These are phyloP conservation scores for Macrosteles quadrilineatus DNA, from an alignment of 1,140 invertebrate species.

Conservation along the genomic window DNA sequence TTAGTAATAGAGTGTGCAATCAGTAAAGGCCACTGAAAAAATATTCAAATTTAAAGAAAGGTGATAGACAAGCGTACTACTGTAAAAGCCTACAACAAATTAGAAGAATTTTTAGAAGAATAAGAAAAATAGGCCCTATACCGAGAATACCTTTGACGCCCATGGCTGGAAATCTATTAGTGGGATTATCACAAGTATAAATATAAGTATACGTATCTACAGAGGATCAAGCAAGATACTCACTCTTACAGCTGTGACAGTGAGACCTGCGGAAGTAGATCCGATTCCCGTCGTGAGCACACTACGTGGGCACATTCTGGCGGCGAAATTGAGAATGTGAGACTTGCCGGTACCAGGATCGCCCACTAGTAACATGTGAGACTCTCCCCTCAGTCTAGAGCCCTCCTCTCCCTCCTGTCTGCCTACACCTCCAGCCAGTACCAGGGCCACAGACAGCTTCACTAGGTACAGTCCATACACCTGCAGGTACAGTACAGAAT, in stretches of 20 bases:
- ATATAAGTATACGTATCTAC: too few species aligned
- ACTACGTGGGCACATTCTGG: slow-evolving; percentile 71
- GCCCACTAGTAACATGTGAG: slow-evolving; percentile 85
- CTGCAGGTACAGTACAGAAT: slow-evolving; percentile 61
- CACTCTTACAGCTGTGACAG: slow-evolving; percentile 82
- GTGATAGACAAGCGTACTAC: too few species aligned
- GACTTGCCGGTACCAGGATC: slow-evolving; percentile 93
- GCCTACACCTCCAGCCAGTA: slow-evolving; percentile 71
- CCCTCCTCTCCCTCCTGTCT: slow-evolving; percentile 60
- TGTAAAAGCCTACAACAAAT: too few species aligned
- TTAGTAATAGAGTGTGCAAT: too few species aligned
- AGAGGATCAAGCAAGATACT: too few species aligned
- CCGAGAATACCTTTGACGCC: too few species aligned
- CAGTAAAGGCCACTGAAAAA: too few species aligned
- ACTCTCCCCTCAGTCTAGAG: slow-evolving; percentile 67
- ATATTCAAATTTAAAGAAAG: too few species aligned
- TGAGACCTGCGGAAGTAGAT: slow-evolving; percentile 85
- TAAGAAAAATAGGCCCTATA: too few species aligned
- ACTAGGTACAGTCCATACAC: slow-evolving; percentile 86
- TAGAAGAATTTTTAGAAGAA: too few species aligned
- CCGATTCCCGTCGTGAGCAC: slow-evolving; percentile 86
- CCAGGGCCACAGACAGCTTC: slow-evolving; percentile 79
- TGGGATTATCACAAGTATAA: too few species aligned
- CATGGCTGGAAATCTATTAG: too few species aligned
- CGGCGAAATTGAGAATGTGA: slow-evolving; percentile 77